Evolutionary conservation across 2,797 vertebrate species (phyloP).

Genomic region (Paratrypauchen microcephalus): DNA sequence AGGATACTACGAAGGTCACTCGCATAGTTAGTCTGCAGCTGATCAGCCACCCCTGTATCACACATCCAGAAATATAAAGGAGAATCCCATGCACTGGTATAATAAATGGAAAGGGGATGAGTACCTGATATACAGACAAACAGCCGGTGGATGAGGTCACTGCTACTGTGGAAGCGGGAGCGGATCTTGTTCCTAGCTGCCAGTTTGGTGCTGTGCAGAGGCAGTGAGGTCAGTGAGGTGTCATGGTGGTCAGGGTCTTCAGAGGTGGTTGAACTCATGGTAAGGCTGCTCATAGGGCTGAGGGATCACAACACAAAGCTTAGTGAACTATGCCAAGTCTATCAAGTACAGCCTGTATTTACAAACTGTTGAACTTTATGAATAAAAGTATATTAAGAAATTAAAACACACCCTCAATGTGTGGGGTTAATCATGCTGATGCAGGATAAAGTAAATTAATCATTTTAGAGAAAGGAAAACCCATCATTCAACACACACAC

Average conservation of each 20-base stretch:
- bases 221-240: slow-evolving; percentile 70
- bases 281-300: slow-evolving; percentile 81
- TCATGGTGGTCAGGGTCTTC: slow-evolving; percentile 83
- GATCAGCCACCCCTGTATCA: slow-evolving; percentile 90
- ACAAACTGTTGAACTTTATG: neutral
- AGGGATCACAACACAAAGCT: slow-evolving; percentile 1
- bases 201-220: slow-evolving; percentile 81
- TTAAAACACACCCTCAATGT: neutral
- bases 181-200: slow-evolving; percentile 91
- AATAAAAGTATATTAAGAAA: neutral
- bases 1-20: slow-evolving; percentile 95
- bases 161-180: slow-evolving; percentile 93
- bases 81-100: slow-evolving; percentile 5
- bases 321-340: neutral
- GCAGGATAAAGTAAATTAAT: neutral
- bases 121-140: slow-evolving; percentile 99
- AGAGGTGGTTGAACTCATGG: slow-evolving; percentile 80
- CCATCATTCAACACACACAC: neutral
- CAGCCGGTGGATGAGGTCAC: slow-evolving; percentile 95
- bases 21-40: slow-evolving; percentile 97
- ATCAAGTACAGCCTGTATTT: neutral
- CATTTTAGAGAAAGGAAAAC: neutral
- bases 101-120: neutral
- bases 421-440: no score
- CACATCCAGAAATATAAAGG: slow-evolving; percentile 6